These are phyloP conservation scores for Protonibea diacanthus DNA, from an alignment of 2,797 vertebrate species.

Conservation along the genomic window DNA sequence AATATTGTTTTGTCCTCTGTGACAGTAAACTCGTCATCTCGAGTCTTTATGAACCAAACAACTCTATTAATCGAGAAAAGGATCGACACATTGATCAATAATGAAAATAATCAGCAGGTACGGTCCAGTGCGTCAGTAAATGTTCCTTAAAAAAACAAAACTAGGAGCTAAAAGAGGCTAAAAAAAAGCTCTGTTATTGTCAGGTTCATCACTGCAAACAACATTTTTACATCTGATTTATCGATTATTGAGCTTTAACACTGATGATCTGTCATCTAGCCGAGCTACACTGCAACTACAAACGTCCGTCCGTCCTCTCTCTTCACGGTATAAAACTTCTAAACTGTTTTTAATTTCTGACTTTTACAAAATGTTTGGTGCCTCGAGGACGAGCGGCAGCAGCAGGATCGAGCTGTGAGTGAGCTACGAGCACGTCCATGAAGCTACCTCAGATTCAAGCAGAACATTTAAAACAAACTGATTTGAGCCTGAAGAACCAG, in stretches of 20 bases:
- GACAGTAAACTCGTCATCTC: too few relatives aligned
- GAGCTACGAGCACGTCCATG: background rate
- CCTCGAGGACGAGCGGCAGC: background rate
- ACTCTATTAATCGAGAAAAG: too few relatives aligned
- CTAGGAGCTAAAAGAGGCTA: background rate
- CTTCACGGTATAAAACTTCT: background rate
- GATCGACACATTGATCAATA: too few relatives aligned
- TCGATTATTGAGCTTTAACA: background rate
- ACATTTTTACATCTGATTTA: too few relatives aligned
- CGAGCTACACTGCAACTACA: background rate
- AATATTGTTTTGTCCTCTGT: too few relatives aligned
- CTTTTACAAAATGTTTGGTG: background rate
- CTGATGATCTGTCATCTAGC: background rate
- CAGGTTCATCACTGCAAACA: background rate
- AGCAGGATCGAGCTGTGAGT: slow-evolving; percentile 7
- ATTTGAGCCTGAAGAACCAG: background rate
- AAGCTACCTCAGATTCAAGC: background rate
- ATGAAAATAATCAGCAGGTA: too few relatives aligned
- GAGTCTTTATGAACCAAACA: background rate
- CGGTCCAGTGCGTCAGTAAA: background rate
- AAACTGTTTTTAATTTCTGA: too few relatives aligned
- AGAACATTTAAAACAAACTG: background rate
- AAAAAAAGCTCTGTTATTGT: background rate
- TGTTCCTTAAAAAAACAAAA: background rate
- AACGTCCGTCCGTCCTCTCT: background rate